A percentile compares a stretch with the other conserved stretches of the same genome.
Conservation (phyloP, 2,113 vertebrate species). For the Nettapus auritus region DNA sequence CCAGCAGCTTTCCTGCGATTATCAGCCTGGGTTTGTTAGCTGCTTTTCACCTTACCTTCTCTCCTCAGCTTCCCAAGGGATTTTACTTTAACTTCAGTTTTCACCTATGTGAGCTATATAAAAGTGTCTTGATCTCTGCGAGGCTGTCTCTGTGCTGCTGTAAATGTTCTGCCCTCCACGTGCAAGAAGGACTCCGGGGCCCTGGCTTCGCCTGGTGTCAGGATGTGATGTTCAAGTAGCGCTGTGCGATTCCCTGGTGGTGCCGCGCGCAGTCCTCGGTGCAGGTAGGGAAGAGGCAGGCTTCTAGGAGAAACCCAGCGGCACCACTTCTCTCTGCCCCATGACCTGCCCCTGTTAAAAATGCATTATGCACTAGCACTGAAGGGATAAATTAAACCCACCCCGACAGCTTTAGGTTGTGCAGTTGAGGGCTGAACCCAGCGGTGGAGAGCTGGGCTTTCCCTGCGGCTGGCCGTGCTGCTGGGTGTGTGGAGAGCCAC, state of each 20-base stretch:
- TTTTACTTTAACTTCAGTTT: not conserved
- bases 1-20: slow-evolving; percentile 3
- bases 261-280: accelerated
- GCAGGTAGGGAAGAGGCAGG: slow-evolving; percentile 18
- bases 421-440: not conserved
- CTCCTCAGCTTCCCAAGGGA: not conserved
- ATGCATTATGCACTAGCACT: not conserved
- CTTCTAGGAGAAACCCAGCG: slow-evolving; percentile 15
- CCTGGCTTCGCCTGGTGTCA: not conserved
- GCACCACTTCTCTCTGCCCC: slow-evolving; percentile 2
- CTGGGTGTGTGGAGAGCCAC: accelerated
- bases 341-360: slow-evolving; percentile 17
- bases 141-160: not conserved
- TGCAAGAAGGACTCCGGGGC: not conserved
- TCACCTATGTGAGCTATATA: not conserved
- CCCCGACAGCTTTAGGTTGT: slow-evolving; percentile 16
- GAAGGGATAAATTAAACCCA: slow-evolving; percentile 29
- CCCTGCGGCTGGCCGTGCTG: not conserved
- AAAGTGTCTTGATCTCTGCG: not conserved
- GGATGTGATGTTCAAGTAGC: slow-evolving; percentile 4
- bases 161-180: not conserved
- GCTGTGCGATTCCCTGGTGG: slow-evolving; percentile 37
- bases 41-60: not conserved
- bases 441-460: not conserved
- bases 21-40: not conserved